Conservation (phyloP, 1,140 invertebrate species). For the Coelopa frigida region DNA sequence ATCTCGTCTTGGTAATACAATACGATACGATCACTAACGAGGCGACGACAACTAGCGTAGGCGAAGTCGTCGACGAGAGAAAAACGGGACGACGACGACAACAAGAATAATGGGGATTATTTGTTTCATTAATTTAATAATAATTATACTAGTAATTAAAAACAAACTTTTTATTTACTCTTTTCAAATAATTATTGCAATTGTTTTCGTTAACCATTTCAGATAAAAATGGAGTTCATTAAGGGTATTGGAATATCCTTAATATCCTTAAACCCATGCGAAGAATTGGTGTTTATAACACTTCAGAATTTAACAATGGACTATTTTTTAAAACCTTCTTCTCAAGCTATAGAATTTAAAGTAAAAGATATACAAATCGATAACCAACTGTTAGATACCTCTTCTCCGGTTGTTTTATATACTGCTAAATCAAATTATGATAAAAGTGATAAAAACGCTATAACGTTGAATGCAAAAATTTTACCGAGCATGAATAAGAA, state of each 20-base stretch:
- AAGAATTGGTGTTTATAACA: slow-evolving; percentile 80
- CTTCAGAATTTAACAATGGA: slow-evolving; percentile 67
- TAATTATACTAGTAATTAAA: no score
- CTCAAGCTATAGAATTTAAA: slow-evolving; percentile 62
- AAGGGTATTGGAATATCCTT: slow-evolving; percentile 77
- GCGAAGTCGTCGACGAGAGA: no score
- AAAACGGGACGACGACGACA: no score
- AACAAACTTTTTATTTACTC: no score
- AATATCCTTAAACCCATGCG: slow-evolving; percentile 65
- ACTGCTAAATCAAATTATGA: slow-evolving; percentile 47
- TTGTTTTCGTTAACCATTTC: slow-evolving; percentile 15
- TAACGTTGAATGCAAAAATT: slow-evolving; percentile 59
- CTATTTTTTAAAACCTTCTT: slow-evolving; percentile 50
- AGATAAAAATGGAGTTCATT: slow-evolving; percentile 33
- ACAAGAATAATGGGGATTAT: no score
- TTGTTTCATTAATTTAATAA: no score
- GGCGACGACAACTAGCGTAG: no score
- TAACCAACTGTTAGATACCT: slow-evolving; percentile 83
- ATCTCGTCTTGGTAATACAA: no score
- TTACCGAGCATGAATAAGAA: slow-evolving; percentile 65
- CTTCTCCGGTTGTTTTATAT: slow-evolving; percentile 75
- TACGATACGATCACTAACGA: no score
- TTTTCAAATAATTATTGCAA: slow-evolving; percentile 7
- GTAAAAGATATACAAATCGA: slow-evolving; percentile 80
- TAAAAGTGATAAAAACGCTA: slow-evolving; percentile 49